Conservation (phyloP, 2,113 vertebrate genomes). For the Piaya cayana region DNA sequence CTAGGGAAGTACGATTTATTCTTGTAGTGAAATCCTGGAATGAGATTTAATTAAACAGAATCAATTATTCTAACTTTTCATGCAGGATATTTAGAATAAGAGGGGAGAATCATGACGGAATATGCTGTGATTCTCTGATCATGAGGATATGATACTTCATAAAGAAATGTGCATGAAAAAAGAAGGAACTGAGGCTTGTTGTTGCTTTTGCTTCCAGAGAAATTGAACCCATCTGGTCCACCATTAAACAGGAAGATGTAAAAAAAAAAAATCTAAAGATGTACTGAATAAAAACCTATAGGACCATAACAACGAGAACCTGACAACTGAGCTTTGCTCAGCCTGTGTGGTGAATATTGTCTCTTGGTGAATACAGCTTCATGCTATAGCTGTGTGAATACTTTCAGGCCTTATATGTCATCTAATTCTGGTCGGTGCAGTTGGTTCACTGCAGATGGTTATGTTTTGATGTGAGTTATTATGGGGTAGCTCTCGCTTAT, state of each 20-base stretch:
- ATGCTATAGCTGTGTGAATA: neutral
- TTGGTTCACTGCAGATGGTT: fast-evolving
- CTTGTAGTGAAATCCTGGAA: neutral
- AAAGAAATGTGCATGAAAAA: slow-evolving; percentile 79
- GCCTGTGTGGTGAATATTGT: neutral
- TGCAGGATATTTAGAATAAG: neutral
- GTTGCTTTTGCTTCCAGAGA: slow-evolving; percentile 85
- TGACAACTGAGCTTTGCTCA: neutral
- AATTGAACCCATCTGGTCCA: slow-evolving; percentile 89
- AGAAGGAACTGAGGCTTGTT: slow-evolving; percentile 82
- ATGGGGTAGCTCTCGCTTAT: neutral
- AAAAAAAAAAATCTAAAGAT: neutral
- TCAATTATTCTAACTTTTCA: neutral
- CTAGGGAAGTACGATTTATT: neutral
- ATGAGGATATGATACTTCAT: slow-evolving; percentile 73
- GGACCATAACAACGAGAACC: neutral
- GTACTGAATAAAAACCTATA: neutral
- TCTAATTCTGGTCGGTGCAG: neutral
- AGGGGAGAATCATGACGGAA: neutral
- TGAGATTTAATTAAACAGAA: slow-evolving; percentile 5
- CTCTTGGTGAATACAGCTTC: neutral
- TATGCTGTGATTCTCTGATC: too few relatives aligned
- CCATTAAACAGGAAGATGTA: slow-evolving; percentile 83
- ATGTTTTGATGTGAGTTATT: neutral
- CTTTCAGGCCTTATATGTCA: neutral